Evolutionary conservation across 2,113 vertebrate species (phyloP), one percentile per base, ranked within the genome.

Genomic region (Microcebus tavaratra): DNA sequence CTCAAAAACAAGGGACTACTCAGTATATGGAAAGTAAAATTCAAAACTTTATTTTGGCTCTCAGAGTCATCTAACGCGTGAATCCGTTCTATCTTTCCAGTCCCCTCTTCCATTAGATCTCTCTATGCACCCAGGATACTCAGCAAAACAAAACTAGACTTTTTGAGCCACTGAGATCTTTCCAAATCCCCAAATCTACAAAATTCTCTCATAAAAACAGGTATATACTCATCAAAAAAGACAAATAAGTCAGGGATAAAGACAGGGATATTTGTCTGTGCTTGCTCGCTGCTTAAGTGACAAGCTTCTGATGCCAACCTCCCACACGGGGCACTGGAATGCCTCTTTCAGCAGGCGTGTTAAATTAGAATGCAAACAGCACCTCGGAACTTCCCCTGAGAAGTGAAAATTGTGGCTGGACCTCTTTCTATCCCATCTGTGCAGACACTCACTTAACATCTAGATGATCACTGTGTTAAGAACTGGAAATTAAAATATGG

Each of bases 1-100:
- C 39, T 94, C 8, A 83, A 92, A 92, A 59, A 50, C 9, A 6
- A 67, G 1, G 20, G 9, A 34, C 23, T 63, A 73, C 8, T 78
- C 79, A 76, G 2, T 42, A 79, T 65, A 4, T 50, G 89, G 36
- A 79, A 96, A 63, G 39, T 75, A 67, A 95, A 83, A 80, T 59
- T 6, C 29, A 10, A 91, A 89, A 50, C 18, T 23, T 94, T 89
- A 78, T 82, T 96, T 79, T 93, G 42, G 45, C 36, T 95, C 63
- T 92, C 55, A 65, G 39, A 67, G 45, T 87, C 75, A 87, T 84
- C 31, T 93, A 83, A 68, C 83, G n/a, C 63, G 45, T 34, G 8
- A 25, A 70, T n/a, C 5, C 18, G 21, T 78, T 80, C 34, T 88
- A 9, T 45, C 14, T 73, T 81, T 34, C 67, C 6, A 90, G n/a